Evolutionary conservation across 2,888 invertebrate species (phyloP).

Genomic region (Priocnemis perturbator): DNA sequence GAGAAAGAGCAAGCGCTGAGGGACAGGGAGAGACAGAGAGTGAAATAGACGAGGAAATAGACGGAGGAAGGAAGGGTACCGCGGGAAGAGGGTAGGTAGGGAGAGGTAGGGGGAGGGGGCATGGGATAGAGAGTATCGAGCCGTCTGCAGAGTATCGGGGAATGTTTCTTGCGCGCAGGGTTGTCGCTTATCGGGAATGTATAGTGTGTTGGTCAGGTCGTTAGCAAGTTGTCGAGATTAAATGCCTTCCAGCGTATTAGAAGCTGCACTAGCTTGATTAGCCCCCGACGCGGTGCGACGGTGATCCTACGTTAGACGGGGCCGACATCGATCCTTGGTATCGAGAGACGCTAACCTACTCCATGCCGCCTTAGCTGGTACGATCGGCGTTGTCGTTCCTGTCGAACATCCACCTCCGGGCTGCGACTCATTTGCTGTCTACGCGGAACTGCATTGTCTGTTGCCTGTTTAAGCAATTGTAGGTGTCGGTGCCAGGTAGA

Average conservation of each 20-base stretch:
- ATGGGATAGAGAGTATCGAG: slow-evolving; percentile 41
- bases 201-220: slow-evolving; percentile 74
- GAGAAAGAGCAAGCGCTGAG: background rate
- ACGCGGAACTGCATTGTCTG: slow-evolving; percentile 52
- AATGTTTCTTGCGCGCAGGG: slow-evolving; percentile 68
- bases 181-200: slow-evolving; percentile 73
- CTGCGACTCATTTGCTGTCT: slow-evolving; percentile 44
- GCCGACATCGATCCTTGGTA: slow-evolving; percentile 50
- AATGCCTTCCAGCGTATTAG: slow-evolving; percentile 73
- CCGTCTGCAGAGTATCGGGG: slow-evolving; percentile 62
- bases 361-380: background rate
- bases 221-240: slow-evolving; percentile 75
- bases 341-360: slow-evolving; percentile 26
- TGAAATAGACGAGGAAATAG: slow-evolving; percentile 15
- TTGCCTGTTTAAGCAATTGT: slow-evolving; percentile 47
- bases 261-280: slow-evolving; percentile 71
- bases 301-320: slow-evolving; percentile 40
- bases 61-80: slow-evolving; percentile 25
- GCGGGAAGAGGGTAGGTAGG: too few species aligned
- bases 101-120: slow-evolving; percentile 10
- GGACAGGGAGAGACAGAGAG: slow-evolving; percentile 13
- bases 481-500: slow-evolving; percentile 26
- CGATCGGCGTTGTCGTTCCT: slow-evolving; percentile 27
- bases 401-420: slow-evolving; percentile 38
- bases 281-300: slow-evolving; percentile 44